Evolutionary conservation across 2,888 invertebrate species (phyloP), one percentile per base, ranked within the genome.

Genomic region (Brachycybe producta): DNA sequence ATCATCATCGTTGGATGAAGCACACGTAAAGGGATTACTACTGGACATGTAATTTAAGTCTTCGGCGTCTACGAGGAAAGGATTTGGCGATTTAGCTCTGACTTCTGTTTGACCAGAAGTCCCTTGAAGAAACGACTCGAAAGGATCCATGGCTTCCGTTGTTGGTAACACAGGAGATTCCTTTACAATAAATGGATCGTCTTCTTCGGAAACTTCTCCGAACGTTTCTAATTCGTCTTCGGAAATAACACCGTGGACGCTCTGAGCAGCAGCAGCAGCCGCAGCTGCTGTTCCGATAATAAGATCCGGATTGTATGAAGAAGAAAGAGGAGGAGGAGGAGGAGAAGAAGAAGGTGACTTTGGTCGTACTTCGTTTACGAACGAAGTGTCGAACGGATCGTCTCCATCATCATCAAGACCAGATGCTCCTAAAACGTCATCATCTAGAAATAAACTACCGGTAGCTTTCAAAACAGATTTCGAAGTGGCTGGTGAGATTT

Each of bases 311-410:
- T 70, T 69, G 55, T 74, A 7, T 44, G 32, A 17, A 42, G 15
- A 39, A 5, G 4, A 42, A 32, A 2, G 34, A 34, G 2, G 13
- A 36, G 7, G 24, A 15, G n/a, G n/a, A n/a, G n/a, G n/a, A n/a
- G n/a, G n/a, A 36, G 17, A 19, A 35, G 42, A 2, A n/a, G 35
- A 28, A 34, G 19, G 23, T 5, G 28, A 28, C 7, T 28, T 45
- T 13, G 5, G 7, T 2, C 32, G 11, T 15, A 38, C 17, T 11
- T 38, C 8, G 3, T 19, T 77, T 2, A 84, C 77, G 28, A 77
- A 75, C 1, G 86, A 84, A 1, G 88, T 88, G 62, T 88, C 88
- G 60, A 90, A 88, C 0, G 88, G 88, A 69, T 88, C 88, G 48
- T 79, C 78, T 26, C 80, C 84, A 59, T 77, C 74, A 47, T 79